These are phyloP conservation scores for Protula sp. DNA, from an alignment of 2,888 invertebrate species.

Conservation along the genomic window DNA sequence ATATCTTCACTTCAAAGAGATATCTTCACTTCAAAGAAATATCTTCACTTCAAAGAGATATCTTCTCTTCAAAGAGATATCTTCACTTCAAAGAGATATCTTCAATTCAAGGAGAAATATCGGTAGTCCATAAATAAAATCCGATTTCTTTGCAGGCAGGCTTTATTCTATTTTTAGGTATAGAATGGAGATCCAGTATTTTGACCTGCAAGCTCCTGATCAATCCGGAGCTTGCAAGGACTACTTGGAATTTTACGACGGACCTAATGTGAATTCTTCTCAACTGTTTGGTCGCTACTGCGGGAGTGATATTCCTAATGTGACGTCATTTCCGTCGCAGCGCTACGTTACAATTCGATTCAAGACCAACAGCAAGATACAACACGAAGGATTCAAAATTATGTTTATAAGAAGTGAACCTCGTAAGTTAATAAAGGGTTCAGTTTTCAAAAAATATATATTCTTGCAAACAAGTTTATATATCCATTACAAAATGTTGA, in stretches of 20 bases:
- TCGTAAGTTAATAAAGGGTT: neutral
- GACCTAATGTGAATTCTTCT: neutral
- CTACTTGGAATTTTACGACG: slow-evolving; percentile 9
- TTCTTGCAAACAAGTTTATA: too few relatives aligned
- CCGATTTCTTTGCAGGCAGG: too few relatives aligned
- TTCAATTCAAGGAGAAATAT: too few relatives aligned
- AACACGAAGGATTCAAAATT: neutral
- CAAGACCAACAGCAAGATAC: slow-evolving; percentile 1
- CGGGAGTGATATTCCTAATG: slow-evolving; percentile 4
- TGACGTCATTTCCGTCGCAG: neutral
- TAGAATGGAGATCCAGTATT: neutral
- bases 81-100: too few relatives aligned
- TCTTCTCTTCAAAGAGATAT: too few relatives aligned
- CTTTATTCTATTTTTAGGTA: too few relatives aligned
- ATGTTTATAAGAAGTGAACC: neutral
- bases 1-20: too few relatives aligned
- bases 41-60: too few relatives aligned
- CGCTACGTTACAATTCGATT: slow-evolving; percentile 7
- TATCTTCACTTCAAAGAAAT: too few relatives aligned
- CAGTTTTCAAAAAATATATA: too few relatives aligned
- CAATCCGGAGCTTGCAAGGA: neutral
- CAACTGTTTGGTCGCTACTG: neutral
- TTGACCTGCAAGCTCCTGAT: neutral
- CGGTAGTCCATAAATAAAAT: too few relatives aligned
- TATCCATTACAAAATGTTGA: too few relatives aligned